A percentile compares a stretch with the other conserved stretches of the same genome.
Evolutionary conservation across 2,888 invertebrate species (phyloP).

Genomic region (Drosophila percnosoma): DNA sequence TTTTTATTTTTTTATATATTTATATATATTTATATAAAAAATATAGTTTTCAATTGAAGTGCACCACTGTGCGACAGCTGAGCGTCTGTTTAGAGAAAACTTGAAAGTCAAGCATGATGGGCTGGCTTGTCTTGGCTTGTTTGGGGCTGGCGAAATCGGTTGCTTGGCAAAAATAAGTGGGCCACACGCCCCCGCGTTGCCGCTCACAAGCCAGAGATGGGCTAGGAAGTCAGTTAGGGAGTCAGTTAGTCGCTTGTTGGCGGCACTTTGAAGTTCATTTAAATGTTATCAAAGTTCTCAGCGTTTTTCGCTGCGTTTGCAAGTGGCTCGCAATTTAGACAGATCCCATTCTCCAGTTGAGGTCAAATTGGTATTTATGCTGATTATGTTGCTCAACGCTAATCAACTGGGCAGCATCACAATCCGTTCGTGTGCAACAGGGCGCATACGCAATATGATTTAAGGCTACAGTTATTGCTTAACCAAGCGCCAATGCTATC

Average conservation of each 20-base stretch:
- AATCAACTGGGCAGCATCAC: constrained; percentile 29
- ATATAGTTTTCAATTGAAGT: background rate
- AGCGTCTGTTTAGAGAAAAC: constrained; percentile 44
- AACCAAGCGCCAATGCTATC: constrained; percentile 52
- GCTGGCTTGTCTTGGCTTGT: background rate
- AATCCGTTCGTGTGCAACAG: constrained; percentile 46
- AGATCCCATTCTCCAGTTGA: constrained; percentile 8
- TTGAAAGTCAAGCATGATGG: constrained; percentile 30
- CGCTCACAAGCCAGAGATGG: constrained; percentile 3
- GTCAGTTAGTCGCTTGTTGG: constrained; percentile 53
- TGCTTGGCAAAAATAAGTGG: constrained; percentile 46
- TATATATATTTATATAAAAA: background rate
- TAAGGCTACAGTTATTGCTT: constrained; percentile 50
- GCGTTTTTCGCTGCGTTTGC: constrained; percentile 72
- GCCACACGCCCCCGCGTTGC: constrained; percentile 30
- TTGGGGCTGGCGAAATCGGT: constrained; percentile 44
- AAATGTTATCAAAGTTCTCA: constrained; percentile 79
- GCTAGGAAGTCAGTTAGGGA: constrained; percentile 32
- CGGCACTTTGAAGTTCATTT: constrained; percentile 82
- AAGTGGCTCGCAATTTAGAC: constrained; percentile 63
- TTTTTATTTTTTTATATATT: too few relatives aligned
- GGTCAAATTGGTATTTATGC: constrained; percentile 28
- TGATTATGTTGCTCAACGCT: constrained; percentile 49
- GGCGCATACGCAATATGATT: constrained; percentile 74
- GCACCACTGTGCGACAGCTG: constrained; percentile 36